These are phyloP conservation scores for Hypanus sabinus DNA, from an alignment of 2,113 vertebrate genomes.

Conservation along the genomic window DNA sequence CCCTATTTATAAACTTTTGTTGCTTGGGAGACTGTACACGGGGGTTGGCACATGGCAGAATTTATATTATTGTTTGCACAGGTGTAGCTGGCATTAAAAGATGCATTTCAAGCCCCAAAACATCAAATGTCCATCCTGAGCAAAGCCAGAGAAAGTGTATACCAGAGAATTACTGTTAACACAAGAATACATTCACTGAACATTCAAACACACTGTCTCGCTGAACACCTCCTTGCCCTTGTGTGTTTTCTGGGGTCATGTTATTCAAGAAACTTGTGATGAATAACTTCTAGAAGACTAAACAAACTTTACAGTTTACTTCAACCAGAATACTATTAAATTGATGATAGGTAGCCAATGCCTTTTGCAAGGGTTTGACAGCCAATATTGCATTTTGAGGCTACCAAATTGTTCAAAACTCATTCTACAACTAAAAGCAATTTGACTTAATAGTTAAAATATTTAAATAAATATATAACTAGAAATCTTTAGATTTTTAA, in stretches of 20 bases:
- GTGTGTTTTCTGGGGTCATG: background rate
- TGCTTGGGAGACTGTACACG: background rate
- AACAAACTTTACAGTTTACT: slow-evolving; percentile 19
- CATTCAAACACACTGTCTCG: background rate
- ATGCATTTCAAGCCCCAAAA: background rate
- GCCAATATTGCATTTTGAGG: background rate
- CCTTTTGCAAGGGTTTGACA: background rate
- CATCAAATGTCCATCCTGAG: background rate
- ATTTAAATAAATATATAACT: background rate
- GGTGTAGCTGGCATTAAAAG: background rate
- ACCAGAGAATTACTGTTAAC: background rate
- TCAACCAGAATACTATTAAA: background rate
- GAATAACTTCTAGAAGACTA: background rate
- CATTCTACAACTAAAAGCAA: background rate
- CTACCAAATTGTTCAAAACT: background rate
- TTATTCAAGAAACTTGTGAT: background rate
- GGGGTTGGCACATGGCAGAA: slow-evolving; percentile 1
- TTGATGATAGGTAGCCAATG: background rate
- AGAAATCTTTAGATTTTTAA: background rate
- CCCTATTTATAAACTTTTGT: background rate
- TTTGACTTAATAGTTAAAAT: background rate
- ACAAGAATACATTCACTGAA: background rate
- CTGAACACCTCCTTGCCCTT: background rate
- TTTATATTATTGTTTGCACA: slow-evolving; percentile 9
- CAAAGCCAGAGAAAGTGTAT: background rate